Base-by-base conservation (phyloP, 2,888 invertebrate genomes). In the Autographa gamma region DNA sequence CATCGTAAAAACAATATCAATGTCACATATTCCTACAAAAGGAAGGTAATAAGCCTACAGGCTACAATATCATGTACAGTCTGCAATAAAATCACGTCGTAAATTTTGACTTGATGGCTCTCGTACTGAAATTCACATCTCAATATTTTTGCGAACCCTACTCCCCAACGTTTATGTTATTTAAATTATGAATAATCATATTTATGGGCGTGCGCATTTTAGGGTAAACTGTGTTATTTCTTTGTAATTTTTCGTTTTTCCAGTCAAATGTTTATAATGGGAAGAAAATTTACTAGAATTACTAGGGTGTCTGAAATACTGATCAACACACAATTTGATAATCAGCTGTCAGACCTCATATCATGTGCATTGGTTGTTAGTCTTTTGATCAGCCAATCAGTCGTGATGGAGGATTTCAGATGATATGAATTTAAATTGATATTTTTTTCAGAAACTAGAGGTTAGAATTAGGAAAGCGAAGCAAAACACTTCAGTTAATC, bases 131-230 rank as follows among this genome's bases (percentile, higher is more conserved):
- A 67, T 41, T 61, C 69, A 68, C 71, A 54, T 72, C 69, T 69
- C 73, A 66, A 80, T 74, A 67, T 77, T 73, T 81, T 82, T 80
- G 75, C 73, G 76, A 74, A 69, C 75, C 80, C 60, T 73, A 69
- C 73, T 64, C 59, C 61, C 71, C 62, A 52, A 62, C 74, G 76
- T 82, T 73, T 82, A 82, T 73, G 68, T 70, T 75, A 77, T 81
- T 80, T 80, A 77, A 81, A 81, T 82, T 81, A 81, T 80, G 80
- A 82, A 48, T 48, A 48, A 72, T 71, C 70, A 71, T 75, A 74
- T 81, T 79, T 72, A 79, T 73, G 72, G 66, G 60, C 34, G 25
- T 74, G 74, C 18, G 60, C 54, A 25, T 0, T 19, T 70, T 77
- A 60, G 64, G 63, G 65, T 59, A n/a, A 65, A 25, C 62, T 66